Percentiles rank a stretch among this genome's conserved stretches.
Evolutionary conservation across 2,797 vertebrate species (phyloP).

Genomic region (Xiphorhynchus erythropygius): DNA sequence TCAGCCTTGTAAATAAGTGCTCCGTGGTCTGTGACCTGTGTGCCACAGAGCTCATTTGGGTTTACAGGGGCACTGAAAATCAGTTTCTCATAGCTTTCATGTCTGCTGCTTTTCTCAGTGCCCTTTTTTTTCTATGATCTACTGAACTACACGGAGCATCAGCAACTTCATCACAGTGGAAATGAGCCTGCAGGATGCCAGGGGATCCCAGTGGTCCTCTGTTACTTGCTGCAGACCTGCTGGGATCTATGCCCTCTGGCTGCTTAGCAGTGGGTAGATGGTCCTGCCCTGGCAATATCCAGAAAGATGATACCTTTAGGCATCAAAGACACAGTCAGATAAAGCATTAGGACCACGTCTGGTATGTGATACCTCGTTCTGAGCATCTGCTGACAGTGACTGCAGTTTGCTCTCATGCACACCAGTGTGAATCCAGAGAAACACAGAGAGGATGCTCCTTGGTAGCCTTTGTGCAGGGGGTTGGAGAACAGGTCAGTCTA

Average conservation of each 20-base stretch:
- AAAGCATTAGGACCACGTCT: background rate
- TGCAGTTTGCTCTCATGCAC: background rate
- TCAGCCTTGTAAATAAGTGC: background rate
- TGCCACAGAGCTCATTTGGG: background rate
- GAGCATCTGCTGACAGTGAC: background rate
- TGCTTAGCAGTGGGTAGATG: background rate
- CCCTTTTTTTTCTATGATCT: background rate
- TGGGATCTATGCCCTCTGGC: background rate
- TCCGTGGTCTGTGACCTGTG: background rate
- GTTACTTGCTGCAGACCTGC: background rate
- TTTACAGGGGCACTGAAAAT: background rate
- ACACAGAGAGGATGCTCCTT: background rate
- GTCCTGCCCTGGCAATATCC: background rate
- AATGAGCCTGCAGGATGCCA: background rate
- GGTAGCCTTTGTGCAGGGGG: background rate
- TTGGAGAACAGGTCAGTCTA: background rate
- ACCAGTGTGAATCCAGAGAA: background rate
- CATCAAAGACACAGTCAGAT: background rate
- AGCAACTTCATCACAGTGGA: background rate
- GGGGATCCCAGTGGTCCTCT: background rate
- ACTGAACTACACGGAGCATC: rapidly evolving
- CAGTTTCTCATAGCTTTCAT: background rate
- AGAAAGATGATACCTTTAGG: background rate
- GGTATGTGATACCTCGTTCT: rapidly evolving
- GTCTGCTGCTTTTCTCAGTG: background rate